Conservation (phyloP, 2,888 invertebrate species). For the Iphiclides podalirius region DNA sequence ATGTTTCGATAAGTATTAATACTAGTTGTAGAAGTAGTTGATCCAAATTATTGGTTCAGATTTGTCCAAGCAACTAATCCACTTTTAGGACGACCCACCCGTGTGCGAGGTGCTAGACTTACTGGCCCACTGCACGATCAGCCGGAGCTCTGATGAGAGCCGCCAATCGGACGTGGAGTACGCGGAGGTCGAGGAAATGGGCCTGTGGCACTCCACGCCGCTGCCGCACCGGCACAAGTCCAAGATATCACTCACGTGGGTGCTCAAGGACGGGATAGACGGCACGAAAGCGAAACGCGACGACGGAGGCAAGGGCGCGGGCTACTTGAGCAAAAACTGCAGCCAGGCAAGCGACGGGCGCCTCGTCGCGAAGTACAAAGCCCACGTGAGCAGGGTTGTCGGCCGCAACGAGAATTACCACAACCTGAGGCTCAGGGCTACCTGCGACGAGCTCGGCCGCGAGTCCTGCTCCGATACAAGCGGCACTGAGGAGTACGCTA, state of each 20-base stretch:
- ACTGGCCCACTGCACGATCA: conserved; percentile 60
- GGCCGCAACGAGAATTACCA: conserved; percentile 73
- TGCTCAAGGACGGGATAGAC: conserved; percentile 83
- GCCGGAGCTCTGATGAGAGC: conserved; percentile 39
- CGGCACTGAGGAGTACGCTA: conserved; percentile 64
- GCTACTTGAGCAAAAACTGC: conserved; percentile 41
- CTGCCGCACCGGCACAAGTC: conserved; percentile 72
- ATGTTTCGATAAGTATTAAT: too few relatives aligned
- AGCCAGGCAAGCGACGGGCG: conserved; percentile 35
- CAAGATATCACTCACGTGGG: conserved; percentile 88
- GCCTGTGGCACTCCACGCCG: conserved; percentile 73
- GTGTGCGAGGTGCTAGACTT: conserved; percentile 64
- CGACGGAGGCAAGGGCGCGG: conserved; percentile 39
- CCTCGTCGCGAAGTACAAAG: conserved; percentile 26
- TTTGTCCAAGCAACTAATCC: too few relatives aligned
- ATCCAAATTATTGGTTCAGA: too few relatives aligned
- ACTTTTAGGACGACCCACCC: conserved; percentile 45
- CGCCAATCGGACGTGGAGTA: conserved; percentile 55
- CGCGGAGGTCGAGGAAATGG: conserved; percentile 71
- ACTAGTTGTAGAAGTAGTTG: too few relatives aligned
- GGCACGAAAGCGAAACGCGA: conserved; percentile 48
- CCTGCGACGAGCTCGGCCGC: conserved; percentile 63
- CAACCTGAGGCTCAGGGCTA: conserved; percentile 65
- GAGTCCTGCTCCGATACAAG: conserved; percentile 57
- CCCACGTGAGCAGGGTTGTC: conserved; percentile 52